Evolutionary conservation across 2,888 invertebrate species (phyloP), one percentile per base, ranked within the genome.

Genomic region (Tanypteryx hageni): DNA sequence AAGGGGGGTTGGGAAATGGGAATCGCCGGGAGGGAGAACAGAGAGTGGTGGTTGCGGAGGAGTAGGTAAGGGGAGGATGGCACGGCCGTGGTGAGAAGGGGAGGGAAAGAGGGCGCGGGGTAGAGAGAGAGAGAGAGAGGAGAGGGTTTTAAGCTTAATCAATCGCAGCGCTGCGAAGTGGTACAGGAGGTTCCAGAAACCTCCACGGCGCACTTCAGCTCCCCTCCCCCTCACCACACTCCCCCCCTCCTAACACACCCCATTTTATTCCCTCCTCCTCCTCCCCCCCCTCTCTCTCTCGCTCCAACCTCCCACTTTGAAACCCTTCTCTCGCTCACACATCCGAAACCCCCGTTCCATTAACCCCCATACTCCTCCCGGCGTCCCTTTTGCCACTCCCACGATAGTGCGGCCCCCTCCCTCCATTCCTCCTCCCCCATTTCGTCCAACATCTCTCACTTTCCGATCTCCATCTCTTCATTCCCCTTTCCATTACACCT

Each of bases 131-230:
- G 92, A 89, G 91, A 18, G 81, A 18, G 92, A 92, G 27, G 31
- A 68, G 81, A 81, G 64, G 92, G 92, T 92, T 83, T 85, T 92
- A 83, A 92, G 92, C 85, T 92, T 83, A 86, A 85, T 61, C 61
- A 89, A 81, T 76, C 76, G 92, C 92, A 92, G 44, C 92, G 92
- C 83, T 64, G 92, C 92, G 89, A 89, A 89, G 89, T 89, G 89
- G 89, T 89, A 89, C 89, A 89, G 89, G 56, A 89, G 89, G 89
- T 89, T 89, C 89, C 89, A 89, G 89, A 89, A 89, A 89, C 89
- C 89, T 89, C 89, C 89, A 89, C 64, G 31, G 89, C 89, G 89
- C 89, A 89, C 89, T 89, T 89, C 89, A 89, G 13, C 11, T 18
- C 57, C 13, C 4, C 82, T 56, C 27, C 82, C 27, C 57, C 56